Evolutionary conservation across 2,113 vertebrate species (phyloP), one percentile per base, ranked within the genome.

Genomic region (Carassius gibelio): DNA sequence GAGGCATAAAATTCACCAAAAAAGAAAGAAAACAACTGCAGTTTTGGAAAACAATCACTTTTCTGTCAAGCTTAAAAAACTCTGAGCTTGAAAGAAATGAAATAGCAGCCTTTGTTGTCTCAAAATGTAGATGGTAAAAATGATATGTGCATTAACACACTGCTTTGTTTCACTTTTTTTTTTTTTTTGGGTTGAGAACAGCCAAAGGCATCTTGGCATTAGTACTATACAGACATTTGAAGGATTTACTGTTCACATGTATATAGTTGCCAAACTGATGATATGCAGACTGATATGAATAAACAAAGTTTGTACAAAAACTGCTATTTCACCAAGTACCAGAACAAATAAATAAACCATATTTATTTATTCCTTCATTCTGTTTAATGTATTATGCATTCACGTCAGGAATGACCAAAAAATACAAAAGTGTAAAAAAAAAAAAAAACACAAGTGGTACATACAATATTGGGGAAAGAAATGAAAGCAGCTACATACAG

Each of bases 401-500:
- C 36, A 91, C 88, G 87, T n/a, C 38, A 52, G 87, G 77, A 89
- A 86, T 93, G 84, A 89, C 90, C 90, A 92, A 88, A 79, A 71
- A 52, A 19, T 79, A 91, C 88, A 90, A 91, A 88, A 55, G 92
- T 91, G 88, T 90, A 92, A 87, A 68, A 82, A 38, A 4, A 76
- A 34, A 75, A 75, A 79, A 64, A 82, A 64, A 79, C 89, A 91
- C 92, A 90, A 84, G 30, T 88, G 89, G 89, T 89, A 90, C 90
- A 93, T 93, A 94, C 91, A 93, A 52, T 86, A 50, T 45, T 23
- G 77, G 84, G 80, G 89, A 86, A 19, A 13, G 1, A 82, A 76
- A 82, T 69, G 3, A 79, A 87, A 86, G 21, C 89, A 88, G 88
- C 95, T 97, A 99, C 95, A 99, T 98, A 93, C 97, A 99, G 11